Percentiles rank a stretch among this genome's conserved stretches.
phyloP scores from a whole-genome alignment of 2,797 vertebrate genomes.

The Botia kubotai region DNA sequence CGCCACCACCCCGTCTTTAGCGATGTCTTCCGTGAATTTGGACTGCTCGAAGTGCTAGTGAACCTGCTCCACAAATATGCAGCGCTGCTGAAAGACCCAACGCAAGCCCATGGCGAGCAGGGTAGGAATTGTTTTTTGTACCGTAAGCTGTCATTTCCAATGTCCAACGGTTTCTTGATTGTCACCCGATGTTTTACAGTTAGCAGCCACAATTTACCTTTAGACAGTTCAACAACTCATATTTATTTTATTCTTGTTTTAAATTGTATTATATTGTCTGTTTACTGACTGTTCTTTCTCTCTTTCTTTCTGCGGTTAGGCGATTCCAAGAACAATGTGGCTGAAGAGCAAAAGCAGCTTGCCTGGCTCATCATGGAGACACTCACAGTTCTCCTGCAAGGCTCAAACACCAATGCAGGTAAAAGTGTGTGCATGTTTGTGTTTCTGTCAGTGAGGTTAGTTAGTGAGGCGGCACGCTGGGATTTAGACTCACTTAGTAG shows the following conservation, averaged over 20 bases:
- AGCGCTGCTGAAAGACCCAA: constrained; percentile 93
- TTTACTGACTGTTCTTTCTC: not conserved
- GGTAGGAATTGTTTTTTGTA: constrained; percentile 72
- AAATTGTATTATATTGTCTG: too few relatives aligned
- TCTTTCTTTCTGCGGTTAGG: constrained; percentile 68
- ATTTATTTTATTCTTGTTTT: not conserved
- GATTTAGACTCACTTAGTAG: too few relatives aligned
- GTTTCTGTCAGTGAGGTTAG: not conserved
- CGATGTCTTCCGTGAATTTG: constrained; percentile 97
- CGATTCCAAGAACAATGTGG: constrained; percentile 87
- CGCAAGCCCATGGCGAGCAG: constrained; percentile 86
- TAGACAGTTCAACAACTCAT: not conserved
- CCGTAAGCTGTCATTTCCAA: not conserved
- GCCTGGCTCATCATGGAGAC: constrained; percentile 98
- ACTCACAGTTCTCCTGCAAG: constrained; percentile 92
- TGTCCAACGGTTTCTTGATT: not conserved
- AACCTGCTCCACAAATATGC: constrained; percentile 98
- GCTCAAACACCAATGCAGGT: constrained; percentile 95
- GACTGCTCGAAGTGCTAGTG: constrained; percentile 96
- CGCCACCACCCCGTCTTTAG: constrained; percentile 94
- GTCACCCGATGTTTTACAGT: not conserved
- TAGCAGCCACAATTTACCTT: not conserved
- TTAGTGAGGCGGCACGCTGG: not conserved
- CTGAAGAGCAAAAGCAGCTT: constrained; percentile 95
- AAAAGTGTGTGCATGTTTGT: not conserved